Evolutionary conservation across 2,797 vertebrate genomes (phyloP), one percentile per base, ranked within the genome.

Genomic region (Tamandua tetradactyla): DNA sequence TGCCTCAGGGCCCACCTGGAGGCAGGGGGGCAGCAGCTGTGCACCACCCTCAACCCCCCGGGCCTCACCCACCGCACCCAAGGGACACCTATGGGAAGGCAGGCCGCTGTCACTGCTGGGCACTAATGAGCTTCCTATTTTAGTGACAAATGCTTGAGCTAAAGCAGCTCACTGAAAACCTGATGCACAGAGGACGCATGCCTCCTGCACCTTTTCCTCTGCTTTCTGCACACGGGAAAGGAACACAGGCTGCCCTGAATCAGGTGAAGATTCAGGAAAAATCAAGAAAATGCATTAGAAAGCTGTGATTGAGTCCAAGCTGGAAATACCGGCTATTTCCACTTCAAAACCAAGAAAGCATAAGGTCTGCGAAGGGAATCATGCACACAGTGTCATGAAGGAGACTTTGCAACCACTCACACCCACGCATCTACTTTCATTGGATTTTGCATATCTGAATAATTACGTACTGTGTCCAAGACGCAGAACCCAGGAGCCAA

Each of bases 141-240:
- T 96, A 93, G 94, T 96, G 94, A n/a, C 86, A 95, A 95, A 93
- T 94, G 86, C 87, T 93, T 88, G 82, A 89, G 69, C 93, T 91
- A 78, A 93, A 89, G 93, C 75, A 87, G 75, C 86, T 95, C 3
- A 0, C 86, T 66, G 66, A 95, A 96, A 85, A 6, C 13, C 79
- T 89, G 87, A 86, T 78, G 86, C 93, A 72, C 57, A 82, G 42
- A 69, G 44, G 61, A 86, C 74, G 61, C 76, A 42, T 42, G 8
- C 79, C 40, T 96, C 68, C 75, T 69, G 74, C n/a, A n/a, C n/a
- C n/a, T n/a, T n/a, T 47, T 76, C 92, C 78, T 91, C 27, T 83
- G 61, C 37, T 69, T 94, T 91, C 80, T 42, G 8, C 84, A 37
- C 49, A 64, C 18, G 71, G 78, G n/a, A 72, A 62, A 89, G 74